These are phyloP conservation scores for Sepiola atlantica DNA, from an alignment of 2,888 invertebrate genomes.

Conservation along the genomic window DNA sequence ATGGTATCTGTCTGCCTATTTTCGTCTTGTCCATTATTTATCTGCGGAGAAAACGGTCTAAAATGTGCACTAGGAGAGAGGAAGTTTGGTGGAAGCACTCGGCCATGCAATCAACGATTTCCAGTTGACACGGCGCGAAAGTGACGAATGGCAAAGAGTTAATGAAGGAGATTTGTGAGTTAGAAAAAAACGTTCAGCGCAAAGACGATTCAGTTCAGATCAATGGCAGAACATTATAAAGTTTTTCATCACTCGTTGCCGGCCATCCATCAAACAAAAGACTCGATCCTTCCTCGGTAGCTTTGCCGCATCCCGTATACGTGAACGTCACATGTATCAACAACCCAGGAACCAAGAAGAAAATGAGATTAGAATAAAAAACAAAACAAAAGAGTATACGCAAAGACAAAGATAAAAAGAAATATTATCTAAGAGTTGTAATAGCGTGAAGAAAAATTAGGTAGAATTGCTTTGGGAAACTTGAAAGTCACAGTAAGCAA, in stretches of 20 bases:
- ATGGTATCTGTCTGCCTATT: neutral
- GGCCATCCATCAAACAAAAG: neutral
- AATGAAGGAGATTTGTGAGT: neutral
- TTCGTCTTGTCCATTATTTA: neutral
- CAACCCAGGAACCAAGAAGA: neutral
- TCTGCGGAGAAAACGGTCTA: neutral
- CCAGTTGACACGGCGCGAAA: neutral
- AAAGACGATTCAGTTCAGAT: neutral
- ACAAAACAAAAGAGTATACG: neutral
- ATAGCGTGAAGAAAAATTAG: constrained; percentile 6
- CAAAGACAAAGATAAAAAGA: neutral
- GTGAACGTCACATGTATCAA: neutral
- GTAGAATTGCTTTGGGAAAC: neutral
- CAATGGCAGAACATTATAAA: neutral
- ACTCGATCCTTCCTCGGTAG: neutral
- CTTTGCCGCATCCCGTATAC: neutral
- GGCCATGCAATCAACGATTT: neutral
- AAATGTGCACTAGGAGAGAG: neutral
- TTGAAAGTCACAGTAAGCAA: too few species aligned
- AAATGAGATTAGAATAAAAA: neutral
- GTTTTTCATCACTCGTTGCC: neutral
- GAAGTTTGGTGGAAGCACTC: neutral
- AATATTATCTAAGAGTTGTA: neutral
- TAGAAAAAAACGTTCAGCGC: neutral
- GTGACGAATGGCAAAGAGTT: neutral